Percentiles rank a stretch among this genome's conserved stretches.
phyloP scores from a whole-genome alignment of 1,140 invertebrate genomes.

The Brachystomella parvula region DNA sequence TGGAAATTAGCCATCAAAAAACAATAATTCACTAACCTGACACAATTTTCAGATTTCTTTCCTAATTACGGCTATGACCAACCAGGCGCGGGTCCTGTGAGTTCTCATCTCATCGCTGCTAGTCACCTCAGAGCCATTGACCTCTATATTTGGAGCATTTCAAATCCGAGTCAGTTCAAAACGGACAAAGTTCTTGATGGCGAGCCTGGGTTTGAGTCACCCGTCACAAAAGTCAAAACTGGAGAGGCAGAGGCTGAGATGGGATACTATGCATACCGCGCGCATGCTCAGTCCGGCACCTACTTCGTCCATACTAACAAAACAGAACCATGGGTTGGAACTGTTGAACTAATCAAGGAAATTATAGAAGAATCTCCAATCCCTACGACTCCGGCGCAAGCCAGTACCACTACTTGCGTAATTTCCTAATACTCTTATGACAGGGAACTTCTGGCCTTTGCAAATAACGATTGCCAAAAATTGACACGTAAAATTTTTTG shows the following conservation, averaged over 20 bases:
- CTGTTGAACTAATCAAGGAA: no score
- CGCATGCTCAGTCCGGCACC: neutral
- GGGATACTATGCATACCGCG: slow-evolving; percentile 17
- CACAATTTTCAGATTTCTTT: slow-evolving; percentile 30
- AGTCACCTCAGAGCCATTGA: slow-evolving; percentile 29
- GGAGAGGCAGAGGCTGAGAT: slow-evolving; percentile 22
- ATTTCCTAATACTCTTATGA: no score
- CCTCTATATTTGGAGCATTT: slow-evolving; percentile 22
- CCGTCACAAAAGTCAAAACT: slow-evolving; percentile 12
- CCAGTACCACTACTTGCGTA: no score
- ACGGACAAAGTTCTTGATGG: slow-evolving; percentile 23
- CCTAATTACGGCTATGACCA: slow-evolving; percentile 22
- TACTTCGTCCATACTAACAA: slow-evolving; percentile 2
- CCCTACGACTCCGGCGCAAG: no score
- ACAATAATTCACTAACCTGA: no score
- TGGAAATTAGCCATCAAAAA: neutral
- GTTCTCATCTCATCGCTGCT: slow-evolving; percentile 14
- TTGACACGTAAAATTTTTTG: no score
- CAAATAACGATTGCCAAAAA: no score
- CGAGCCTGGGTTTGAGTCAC: slow-evolving; percentile 14
- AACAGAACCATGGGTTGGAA: neutral
- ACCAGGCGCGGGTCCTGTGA: slow-evolving; percentile 15
- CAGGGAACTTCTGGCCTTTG: no score
- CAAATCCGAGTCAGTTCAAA: slow-evolving; percentile 18
- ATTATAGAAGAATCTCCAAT: no score